Evolutionary conservation across 35 echinoderm and acorn worm genomes (phyloP), one percentile per base, ranked within the genome.

Genomic region (Heliocidaris tuberculata): DNA sequence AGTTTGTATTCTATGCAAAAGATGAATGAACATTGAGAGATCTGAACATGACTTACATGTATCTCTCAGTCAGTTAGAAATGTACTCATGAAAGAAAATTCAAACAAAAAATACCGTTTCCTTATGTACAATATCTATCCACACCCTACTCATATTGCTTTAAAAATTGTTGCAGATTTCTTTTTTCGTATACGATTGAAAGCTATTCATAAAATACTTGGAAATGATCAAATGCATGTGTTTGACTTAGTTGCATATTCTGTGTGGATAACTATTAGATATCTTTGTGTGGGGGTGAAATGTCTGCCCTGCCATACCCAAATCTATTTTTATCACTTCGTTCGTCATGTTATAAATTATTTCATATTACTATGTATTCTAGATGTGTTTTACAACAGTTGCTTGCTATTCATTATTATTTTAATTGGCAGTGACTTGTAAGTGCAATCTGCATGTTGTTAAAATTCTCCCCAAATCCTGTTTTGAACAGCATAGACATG

Each of bases 1-100:
- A 78, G 65, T 78, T 78, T 78, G 65, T 78, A 78, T 78, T 78
- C 65, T 78, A 78, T 78, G 65, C 65, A 78, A 78, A 24, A 78
- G 21, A 42, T 78, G 59, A 13, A 60, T n/a, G 21, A 27, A 78
- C 27, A n/a, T 78, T 1, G 65, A 16, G 60, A n/a, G 4, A 78
- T 78, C 35, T 42, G 35, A 56, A 15, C 52, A 56, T 56, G 15
- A 56, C 15, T 13, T 56, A 13, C 52, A 56, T 42, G 35, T 42
- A 15, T 56, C 52, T 56, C 52, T 12, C 35, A 1, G 35, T 42
- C 35, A 42, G 35, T 42, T 3, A 42, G 35, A 42, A 42, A 42
- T 42, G 35, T 0, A 42, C 35, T 42, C 35, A 42, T 42, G 35
- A 15, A 56, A 56, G 52, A 13, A 56, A 56, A 10, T 56, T 13